A percentile compares a stretch with the other conserved stretches of the same genome.
phyloP scores from a whole-genome alignment of 2,888 invertebrate genomes.

The Leuctra nigra region DNA sequence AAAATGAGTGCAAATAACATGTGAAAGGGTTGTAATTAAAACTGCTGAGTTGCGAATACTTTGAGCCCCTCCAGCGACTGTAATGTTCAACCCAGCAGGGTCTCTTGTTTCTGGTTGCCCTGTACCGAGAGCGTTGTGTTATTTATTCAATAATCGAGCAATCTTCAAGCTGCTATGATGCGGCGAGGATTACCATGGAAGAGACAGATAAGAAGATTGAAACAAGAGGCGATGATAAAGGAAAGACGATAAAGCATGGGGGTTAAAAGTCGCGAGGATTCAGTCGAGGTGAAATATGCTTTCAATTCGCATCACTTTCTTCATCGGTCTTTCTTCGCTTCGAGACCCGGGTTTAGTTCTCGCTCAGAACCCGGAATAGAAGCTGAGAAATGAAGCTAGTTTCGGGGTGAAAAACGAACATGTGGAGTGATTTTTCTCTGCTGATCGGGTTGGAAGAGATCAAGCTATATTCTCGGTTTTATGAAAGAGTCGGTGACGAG shows the following conservation, averaged over 20 bases:
- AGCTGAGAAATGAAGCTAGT: constrained; percentile 26
- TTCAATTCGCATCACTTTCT: constrained; percentile 21
- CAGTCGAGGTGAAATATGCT: constrained; percentile 21
- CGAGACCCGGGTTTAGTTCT: not conserved
- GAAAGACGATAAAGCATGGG: constrained; percentile 6
- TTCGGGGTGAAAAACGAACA: constrained; percentile 14
- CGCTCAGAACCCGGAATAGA: not conserved
- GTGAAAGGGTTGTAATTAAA: too few species aligned
- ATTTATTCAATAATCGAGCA: too few species aligned
- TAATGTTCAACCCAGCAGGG: too few species aligned
- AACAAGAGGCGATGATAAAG: constrained; percentile 7
- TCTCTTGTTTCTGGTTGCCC: too few species aligned
- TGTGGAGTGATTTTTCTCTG: constrained; percentile 14
- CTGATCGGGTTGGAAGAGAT: constrained; percentile 5
- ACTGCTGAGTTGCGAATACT: too few species aligned
- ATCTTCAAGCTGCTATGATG: too few species aligned
- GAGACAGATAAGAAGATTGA: not conserved
- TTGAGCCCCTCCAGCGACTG: too few species aligned
- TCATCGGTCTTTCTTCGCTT: constrained; percentile 4
- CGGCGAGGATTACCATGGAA: too few species aligned
- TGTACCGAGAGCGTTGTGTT: too few species aligned
- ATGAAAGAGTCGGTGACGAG: not conserved
- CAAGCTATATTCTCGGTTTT: not conserved
- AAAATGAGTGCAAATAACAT: too few species aligned
- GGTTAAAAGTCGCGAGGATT: constrained; percentile 10